phyloP scores from a whole-genome alignment of 2,113 vertebrate species.

The Pseudois nayaur region DNA sequence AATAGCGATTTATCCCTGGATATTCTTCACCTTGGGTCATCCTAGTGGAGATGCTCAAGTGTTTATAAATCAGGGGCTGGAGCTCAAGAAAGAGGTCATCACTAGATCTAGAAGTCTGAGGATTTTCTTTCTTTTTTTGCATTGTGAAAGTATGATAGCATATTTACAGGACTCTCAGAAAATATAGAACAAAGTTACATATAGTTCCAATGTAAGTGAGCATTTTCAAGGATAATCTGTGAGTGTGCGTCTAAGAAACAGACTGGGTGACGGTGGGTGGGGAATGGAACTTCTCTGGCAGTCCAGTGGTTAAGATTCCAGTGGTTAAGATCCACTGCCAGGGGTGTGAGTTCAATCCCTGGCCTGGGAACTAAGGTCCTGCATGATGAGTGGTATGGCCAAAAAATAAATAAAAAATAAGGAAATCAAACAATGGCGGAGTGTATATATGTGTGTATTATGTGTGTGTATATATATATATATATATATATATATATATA shows the following conservation, averaged over 20 bases:
- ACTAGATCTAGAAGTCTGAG: neutral
- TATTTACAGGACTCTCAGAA: neutral
- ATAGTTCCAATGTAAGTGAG: neutral
- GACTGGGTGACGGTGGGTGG: neutral
- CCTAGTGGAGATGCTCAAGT: neutral
- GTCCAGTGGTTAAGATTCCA: neutral
- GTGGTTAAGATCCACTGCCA: neutral
- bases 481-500: neutral
- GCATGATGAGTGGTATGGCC: neutral
- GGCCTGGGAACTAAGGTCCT: neutral
- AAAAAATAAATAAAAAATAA: neutral
- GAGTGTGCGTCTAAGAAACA: neutral
- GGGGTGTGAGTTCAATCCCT: neutral
- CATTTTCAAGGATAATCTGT: neutral
- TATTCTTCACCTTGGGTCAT: neutral
- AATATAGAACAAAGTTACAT: neutral
- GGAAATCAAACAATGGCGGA: neutral
- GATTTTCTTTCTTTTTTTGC: neutral
- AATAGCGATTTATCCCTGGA: neutral
- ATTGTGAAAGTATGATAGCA: neutral
- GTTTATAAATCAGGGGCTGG: neutral
- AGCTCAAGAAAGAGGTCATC: neutral
- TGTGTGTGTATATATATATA: accelerated
- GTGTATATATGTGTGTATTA: neutral
- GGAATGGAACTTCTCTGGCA: neutral